Evolutionary conservation across 2,113 vertebrate genomes (phyloP).

Genomic region (Scomber colias): DNA sequence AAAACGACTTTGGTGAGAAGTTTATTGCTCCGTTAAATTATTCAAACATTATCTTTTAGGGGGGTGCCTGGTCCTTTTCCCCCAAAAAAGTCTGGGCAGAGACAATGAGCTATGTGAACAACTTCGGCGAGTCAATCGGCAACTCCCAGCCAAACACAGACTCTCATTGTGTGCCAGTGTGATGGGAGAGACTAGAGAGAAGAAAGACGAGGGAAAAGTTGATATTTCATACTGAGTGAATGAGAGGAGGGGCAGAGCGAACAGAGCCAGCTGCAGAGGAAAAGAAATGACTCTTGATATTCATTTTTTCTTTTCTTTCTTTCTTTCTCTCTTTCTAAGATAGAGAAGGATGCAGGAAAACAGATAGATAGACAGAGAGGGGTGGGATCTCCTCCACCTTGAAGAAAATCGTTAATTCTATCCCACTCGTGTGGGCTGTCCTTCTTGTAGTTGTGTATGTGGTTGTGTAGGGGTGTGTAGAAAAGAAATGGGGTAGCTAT

Average conservation of each 20-base stretch:
- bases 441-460: slow-evolving; percentile 36
- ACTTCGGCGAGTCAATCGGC: slow-evolving; percentile 74
- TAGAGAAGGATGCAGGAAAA: slow-evolving; percentile 4
- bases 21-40: slow-evolving; percentile 62
- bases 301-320: background rate
- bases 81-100: slow-evolving; percentile 63
- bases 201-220: slow-evolving; percentile 62
- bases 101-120: slow-evolving; percentile 79
- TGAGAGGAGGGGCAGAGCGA: slow-evolving; percentile 35
- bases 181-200: slow-evolving; percentile 51
- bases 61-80: slow-evolving; percentile 28
- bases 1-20: slow-evolving; percentile 49
- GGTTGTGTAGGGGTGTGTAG: slow-evolving; percentile 48
- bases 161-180: slow-evolving; percentile 70
- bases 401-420: slow-evolving; percentile 44
- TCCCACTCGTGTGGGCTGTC: slow-evolving; percentile 21
- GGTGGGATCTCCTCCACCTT: slow-evolving; percentile 31
- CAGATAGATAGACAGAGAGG: slow-evolving; percentile 9
- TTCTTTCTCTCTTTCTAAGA: slow-evolving; percentile 23
- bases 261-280: slow-evolving; percentile 33
- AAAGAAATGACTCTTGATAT: background rate
- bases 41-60: slow-evolving; percentile 65
- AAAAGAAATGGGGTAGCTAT: slow-evolving; percentile 55
- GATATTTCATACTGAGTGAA: slow-evolving; percentile 68
- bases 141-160: slow-evolving; percentile 75